Percentiles rank a stretch among this genome's conserved stretches.
phyloP scores from a whole-genome alignment of 2,113 vertebrate species.

The Eidolon helvum region DNA sequence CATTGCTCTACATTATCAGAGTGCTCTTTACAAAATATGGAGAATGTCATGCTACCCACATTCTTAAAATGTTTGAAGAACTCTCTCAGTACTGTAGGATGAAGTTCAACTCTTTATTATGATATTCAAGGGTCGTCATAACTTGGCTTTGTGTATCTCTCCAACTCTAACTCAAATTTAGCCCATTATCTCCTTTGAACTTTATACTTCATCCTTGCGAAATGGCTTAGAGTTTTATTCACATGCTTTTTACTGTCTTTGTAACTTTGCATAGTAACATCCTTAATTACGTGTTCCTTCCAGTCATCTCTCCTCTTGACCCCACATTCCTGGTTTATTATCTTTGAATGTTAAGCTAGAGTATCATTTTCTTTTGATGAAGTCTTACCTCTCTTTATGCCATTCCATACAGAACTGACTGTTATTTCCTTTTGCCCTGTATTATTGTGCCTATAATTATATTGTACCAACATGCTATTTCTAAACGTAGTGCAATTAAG shows the following conservation, averaged over 20 bases:
- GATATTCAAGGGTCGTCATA: not conserved
- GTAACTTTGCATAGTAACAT: not conserved
- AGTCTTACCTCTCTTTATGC: not conserved
- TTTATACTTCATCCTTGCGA: not conserved
- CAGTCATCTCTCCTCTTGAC: not conserved
- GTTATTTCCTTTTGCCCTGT: not conserved
- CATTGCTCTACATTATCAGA: not conserved
- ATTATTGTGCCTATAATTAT: not conserved
- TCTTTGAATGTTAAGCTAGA: not conserved
- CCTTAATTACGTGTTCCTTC: not conserved
- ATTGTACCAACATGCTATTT: not conserved
- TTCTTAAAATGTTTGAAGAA: not conserved
- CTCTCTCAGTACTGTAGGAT: not conserved
- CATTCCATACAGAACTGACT: not conserved
- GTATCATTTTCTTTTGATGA: not conserved
- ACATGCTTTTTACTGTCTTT: not conserved
- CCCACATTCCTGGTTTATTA: not conserved
- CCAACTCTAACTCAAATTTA: not conserved
- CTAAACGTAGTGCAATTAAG: not conserved
- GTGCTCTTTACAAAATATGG: not conserved
- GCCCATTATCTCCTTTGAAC: not conserved
- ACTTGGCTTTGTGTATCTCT: not conserved
- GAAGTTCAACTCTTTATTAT: not conserved
- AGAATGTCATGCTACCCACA: not conserved
- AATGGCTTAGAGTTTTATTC: not conserved